Evolutionary conservation across 92 coral and sea anemone species (phyloP).

Genomic region (Desmophyllum pertusum): DNA sequence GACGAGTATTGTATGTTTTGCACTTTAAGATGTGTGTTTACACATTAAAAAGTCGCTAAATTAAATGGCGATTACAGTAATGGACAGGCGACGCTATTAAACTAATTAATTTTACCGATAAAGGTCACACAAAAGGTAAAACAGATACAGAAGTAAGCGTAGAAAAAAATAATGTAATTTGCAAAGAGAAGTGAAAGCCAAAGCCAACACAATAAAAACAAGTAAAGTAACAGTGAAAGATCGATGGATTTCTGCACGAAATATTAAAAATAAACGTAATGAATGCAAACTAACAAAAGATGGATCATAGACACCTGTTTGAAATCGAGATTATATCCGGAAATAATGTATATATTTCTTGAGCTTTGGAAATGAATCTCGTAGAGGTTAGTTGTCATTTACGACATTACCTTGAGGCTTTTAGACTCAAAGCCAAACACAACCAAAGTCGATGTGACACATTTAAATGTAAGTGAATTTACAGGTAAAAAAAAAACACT

Average conservation of each 20-base stretch:
- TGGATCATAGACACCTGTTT: not conserved
- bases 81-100: constrained; percentile 26
- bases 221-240: constrained; percentile 5
- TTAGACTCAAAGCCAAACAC: not conserved
- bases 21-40: constrained; percentile 20
- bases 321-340: not conserved
- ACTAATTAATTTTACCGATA: constrained; percentile 22
- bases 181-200: constrained; percentile 10
- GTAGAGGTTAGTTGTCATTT: not conserved
- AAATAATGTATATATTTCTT: not conserved
- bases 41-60: constrained; percentile 19
- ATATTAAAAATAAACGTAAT: not conserved
- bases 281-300: not conserved
- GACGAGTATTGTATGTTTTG: not conserved
- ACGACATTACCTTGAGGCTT: not conserved
- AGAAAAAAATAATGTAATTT: not conserved
- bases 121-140: constrained; percentile 21
- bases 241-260: not conserved
- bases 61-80: constrained; percentile 23
- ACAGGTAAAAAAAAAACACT: not conserved
- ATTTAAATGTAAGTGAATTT: not conserved
- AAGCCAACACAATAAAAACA: not conserved
- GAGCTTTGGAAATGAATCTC: not conserved
- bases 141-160: not conserved
- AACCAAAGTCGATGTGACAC: not conserved